Evolutionary conservation across 2,113 vertebrate genomes (phyloP), one percentile per base, ranked within the genome.

Genomic region (Aphyosemion australe): DNA sequence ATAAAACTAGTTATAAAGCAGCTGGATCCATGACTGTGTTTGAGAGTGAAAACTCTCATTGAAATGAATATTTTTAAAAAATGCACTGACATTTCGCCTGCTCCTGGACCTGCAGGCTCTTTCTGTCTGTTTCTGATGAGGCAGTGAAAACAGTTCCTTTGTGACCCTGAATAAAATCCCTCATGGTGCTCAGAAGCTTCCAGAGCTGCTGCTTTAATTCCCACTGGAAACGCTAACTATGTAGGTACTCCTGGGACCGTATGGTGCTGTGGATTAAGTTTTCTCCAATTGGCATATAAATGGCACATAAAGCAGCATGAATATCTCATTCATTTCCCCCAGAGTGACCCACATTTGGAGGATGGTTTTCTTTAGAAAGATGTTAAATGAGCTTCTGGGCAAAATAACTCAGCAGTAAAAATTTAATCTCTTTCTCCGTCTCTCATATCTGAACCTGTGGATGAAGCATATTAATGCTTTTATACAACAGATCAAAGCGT

Each of bases 341-440:
- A 34, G 43, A 58, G 76, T 84, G 82, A 87, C 87, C 84, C 78
- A 88, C 59, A 85, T 88, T 81, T 34, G 55, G 20, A 52, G 59
- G 76, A 78, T 2, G 59, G 18, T 57, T 79, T 78, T 41, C 62
- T 74, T 65, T 54, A 31, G 43, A 57, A 48, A 8, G 45, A 48
- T 58, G 63, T 65, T 52, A 32, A 41, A 79, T 53, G 72, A 79
- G 67, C 71, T 65, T 59, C 26, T 2, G 70, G 64, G 78, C 11
- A 21, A 70, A 84, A 75, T 67, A 54, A 82, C 26, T 61, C 56
- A 46, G 57, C 20, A 48, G 42, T 13, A 39, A 63, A 18, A 76
- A 69, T 48, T 4, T 6, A 32, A 61, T 69, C 34, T 60, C 20
- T 59, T 60, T 43, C 34, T 11, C 13, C 26, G 43, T 31, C 49